Evolutionary conservation across 2,888 invertebrate genomes (phyloP).

Genomic region (Folsomia manolachei): DNA sequence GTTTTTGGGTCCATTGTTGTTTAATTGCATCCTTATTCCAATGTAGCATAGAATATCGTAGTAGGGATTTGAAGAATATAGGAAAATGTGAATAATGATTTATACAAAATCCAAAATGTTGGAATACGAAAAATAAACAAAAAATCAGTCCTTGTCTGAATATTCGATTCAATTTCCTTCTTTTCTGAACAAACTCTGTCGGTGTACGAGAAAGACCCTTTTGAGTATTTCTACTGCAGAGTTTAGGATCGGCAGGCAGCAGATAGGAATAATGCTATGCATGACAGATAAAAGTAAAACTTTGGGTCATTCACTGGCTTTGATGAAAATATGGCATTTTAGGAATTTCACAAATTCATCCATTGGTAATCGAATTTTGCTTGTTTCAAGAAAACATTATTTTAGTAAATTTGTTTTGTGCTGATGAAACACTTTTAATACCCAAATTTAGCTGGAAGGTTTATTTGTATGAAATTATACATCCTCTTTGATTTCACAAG

Average conservation of each 20-base stretch:
- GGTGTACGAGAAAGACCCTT: neutral
- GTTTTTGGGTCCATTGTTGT: neutral
- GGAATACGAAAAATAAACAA: neutral
- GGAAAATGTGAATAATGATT: neutral
- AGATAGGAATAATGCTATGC: neutral
- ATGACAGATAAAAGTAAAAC: neutral
- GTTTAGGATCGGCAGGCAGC: too few relatives aligned
- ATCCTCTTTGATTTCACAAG: too few relatives aligned
- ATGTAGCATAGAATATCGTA: neutral
- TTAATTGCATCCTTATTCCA: neutral
- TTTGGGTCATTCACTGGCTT: neutral
- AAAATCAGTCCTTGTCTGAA: neutral
- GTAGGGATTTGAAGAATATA: neutral
- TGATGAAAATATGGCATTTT: neutral
- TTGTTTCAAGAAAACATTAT: too few relatives aligned
- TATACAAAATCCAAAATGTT: neutral
- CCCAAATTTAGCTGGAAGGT: too few relatives aligned
- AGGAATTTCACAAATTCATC: neutral
- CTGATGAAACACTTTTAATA: too few relatives aligned
- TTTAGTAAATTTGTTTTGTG: too few relatives aligned
- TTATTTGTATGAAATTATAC: too few relatives aligned
- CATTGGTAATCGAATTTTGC: neutral
- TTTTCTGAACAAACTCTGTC: neutral
- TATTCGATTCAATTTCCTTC: neutral
- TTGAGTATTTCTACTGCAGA: too few relatives aligned